A percentile compares a stretch with the other conserved stretches of the same genome.
These are phyloP conservation scores for Synanthedon myopaeformis DNA, from an alignment of 2,888 invertebrate species.

Conservation along the genomic window DNA sequence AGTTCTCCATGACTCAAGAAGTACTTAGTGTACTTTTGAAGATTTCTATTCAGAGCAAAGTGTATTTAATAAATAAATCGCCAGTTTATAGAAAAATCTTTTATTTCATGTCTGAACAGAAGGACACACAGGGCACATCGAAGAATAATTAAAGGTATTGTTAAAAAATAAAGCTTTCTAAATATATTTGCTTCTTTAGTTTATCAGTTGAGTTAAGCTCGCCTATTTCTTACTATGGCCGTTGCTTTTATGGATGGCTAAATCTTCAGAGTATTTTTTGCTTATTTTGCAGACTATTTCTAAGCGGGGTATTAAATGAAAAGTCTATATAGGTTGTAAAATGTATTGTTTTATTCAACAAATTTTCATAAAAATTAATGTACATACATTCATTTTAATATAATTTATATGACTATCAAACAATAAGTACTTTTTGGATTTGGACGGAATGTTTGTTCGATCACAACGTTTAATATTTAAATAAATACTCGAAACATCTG, in stretches of 20 bases:
- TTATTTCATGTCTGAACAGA: constrained; percentile 26
- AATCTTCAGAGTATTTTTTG: too few relatives aligned
- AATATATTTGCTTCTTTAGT: too few relatives aligned
- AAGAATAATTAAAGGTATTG: constrained; percentile 4
- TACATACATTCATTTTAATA: neutral
- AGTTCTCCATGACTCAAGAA: too few relatives aligned
- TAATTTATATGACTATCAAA: neutral
- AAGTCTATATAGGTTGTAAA: neutral
- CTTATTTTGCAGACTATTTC: too few relatives aligned
- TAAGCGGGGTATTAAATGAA: neutral
- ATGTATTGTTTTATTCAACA: constrained; percentile 13
- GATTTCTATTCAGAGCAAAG: too few relatives aligned
- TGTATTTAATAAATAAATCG: too few relatives aligned
- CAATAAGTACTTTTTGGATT: constrained; percentile 9
- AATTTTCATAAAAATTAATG: constrained; percentile 18
- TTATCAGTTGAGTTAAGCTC: too few relatives aligned
- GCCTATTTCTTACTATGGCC: too few relatives aligned
- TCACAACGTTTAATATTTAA: constrained; percentile 8
- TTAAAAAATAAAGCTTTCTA: neutral
- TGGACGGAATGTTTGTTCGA: constrained; percentile 19
- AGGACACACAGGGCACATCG: constrained; percentile 19
- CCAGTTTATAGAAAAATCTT: neutral
- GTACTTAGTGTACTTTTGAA: too few relatives aligned
- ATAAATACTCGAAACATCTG: constrained; percentile 1
- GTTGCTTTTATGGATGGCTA: too few relatives aligned